phyloP scores from a whole-genome alignment of 2,888 invertebrate species.

The Dasysyrphus tricinctus region DNA sequence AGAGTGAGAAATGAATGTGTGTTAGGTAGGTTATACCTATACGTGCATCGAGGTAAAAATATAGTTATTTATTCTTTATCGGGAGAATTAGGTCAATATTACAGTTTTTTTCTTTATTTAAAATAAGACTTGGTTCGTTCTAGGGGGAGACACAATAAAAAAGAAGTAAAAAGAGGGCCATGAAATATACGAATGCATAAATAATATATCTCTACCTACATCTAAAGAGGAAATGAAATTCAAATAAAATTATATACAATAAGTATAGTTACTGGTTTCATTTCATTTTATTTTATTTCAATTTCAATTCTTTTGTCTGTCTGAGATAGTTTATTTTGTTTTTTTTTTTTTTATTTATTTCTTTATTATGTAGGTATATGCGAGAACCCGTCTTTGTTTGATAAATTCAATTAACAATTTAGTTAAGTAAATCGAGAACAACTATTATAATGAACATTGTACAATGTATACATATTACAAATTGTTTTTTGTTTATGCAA shows the following conservation, averaged over 20 bases:
- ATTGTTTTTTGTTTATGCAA: background rate
- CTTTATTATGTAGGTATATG: no score
- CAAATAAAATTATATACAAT: background rate
- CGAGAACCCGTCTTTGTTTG: no score
- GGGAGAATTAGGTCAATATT: slow-evolving; percentile 63
- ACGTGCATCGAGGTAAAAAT: background rate
- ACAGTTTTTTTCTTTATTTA: slow-evolving; percentile 22
- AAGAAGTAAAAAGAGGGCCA: slow-evolving; percentile 1
- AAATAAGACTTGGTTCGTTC: background rate
- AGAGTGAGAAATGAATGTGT: background rate
- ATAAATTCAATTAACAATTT: background rate
- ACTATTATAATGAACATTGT: no score
- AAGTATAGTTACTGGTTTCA: slow-evolving; percentile 14
- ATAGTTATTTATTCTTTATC: slow-evolving; percentile 40
- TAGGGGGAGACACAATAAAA: slow-evolving; percentile 20
- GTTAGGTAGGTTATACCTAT: background rate
- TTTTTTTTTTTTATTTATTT: background rate
- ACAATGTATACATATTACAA: background rate
- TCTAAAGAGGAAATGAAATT: slow-evolving; percentile 29
- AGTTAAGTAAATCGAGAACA: background rate
- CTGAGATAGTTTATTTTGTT: slow-evolving; percentile 5
- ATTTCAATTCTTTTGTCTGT: slow-evolving; percentile 7
- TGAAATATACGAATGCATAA: slow-evolving; percentile 20
- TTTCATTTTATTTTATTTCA: slow-evolving; percentile 4
- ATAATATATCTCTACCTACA: background rate